Percentiles rank a stretch among this genome's conserved stretches.
These are phyloP conservation scores for Drosophila parabipectinata DNA, from an alignment of 1,140 invertebrate species.

Conservation along the genomic window DNA sequence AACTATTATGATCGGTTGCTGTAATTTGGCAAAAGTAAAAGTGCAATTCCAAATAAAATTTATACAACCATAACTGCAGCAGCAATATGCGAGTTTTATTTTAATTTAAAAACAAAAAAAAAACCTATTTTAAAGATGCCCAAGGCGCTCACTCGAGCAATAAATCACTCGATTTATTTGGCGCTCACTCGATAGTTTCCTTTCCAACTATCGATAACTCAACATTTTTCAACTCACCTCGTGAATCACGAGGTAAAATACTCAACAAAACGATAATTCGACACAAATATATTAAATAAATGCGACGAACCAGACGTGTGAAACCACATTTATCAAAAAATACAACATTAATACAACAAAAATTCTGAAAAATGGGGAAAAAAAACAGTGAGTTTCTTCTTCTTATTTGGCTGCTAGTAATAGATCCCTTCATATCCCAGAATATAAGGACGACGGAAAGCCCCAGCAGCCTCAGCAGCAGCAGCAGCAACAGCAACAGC, in stretches of 20 bases:
- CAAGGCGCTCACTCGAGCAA: no score
- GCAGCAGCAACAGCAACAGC: constrained; percentile 12
- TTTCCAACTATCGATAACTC: not conserved
- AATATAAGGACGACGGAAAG: constrained; percentile 16
- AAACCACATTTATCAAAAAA: not conserved
- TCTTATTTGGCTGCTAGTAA: not conserved
- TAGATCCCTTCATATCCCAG: constrained; percentile 1
- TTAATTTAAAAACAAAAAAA: not conserved
- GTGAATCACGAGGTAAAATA: not conserved
- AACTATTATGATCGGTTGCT: constrained; percentile 65
- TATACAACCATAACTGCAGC: constrained; percentile 63
- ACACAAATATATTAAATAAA: not conserved
- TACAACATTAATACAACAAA: not conserved
- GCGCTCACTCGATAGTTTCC: not conserved
- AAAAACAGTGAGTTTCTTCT: constrained; percentile 41
- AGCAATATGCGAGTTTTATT: constrained; percentile 21
- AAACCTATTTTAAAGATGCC: not conserved
- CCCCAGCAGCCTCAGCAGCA: constrained; percentile 21
- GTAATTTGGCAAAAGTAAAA: constrained; percentile 73
- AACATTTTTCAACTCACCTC: not conserved
- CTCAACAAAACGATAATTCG: not conserved
- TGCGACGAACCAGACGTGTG: not conserved
- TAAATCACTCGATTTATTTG: no score
- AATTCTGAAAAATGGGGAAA: constrained; percentile 34
- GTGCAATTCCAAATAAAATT: constrained; percentile 77